Conservation (phyloP, 2,797 vertebrate species). For the Urosaurus nigricauda region DNA sequence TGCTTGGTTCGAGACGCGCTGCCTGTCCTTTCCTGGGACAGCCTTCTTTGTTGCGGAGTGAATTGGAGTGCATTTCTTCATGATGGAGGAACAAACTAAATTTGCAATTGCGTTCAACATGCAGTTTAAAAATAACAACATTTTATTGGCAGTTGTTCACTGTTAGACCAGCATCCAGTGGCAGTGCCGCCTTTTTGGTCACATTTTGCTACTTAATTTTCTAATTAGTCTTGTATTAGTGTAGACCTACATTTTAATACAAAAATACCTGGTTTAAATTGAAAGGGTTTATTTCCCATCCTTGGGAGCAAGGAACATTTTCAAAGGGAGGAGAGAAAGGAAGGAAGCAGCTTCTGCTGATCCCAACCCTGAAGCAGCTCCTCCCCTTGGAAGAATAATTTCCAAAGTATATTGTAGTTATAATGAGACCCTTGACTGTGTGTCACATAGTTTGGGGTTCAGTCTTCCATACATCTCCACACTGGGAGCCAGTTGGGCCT, state of each 20-base stretch:
- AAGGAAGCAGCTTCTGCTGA: too few relatives aligned
- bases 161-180: too few relatives aligned
- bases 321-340: not conserved
- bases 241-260: too few relatives aligned
- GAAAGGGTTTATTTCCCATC: too few relatives aligned
- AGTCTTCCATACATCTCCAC: not conserved
- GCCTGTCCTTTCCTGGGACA: not conserved
- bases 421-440: not conserved
- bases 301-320: too few relatives aligned
- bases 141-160: too few relatives aligned
- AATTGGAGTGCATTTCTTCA: rapidly evolving
- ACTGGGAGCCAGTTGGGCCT: not conserved
- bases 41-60: not conserved
- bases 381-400: too few relatives aligned
- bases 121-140: not conserved
- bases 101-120: not conserved
- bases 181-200: too few relatives aligned
- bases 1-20: not conserved
- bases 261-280: too few relatives aligned
- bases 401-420: not conserved
- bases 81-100: not conserved
- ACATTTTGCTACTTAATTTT: too few relatives aligned
- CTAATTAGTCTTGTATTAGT: too few relatives aligned
- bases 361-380: not conserved
- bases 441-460: not conserved